Percentiles rank a stretch among this genome's conserved stretches.
phyloP scores from a whole-genome alignment of 2,888 invertebrate genomes.

The Lepidochitona cinerea region DNA sequence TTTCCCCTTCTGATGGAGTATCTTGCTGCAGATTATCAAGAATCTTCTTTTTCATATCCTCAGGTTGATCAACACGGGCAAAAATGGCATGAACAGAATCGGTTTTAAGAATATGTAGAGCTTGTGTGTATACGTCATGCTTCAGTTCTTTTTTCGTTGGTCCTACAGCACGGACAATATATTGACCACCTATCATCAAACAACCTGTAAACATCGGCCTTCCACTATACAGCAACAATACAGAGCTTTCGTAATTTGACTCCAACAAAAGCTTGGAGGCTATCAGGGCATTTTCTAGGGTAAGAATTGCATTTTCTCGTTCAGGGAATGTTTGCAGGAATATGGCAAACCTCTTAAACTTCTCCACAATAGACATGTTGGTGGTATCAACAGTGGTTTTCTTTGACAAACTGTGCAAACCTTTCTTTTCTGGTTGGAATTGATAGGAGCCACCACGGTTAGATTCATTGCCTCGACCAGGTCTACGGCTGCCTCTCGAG shows the following conservation, averaged over 20 bases:
- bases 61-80: constrained; percentile 43
- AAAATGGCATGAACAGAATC: constrained; percentile 50
- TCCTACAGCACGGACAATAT: constrained; percentile 44
- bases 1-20: not conserved
- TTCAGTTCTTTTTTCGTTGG: constrained; percentile 54
- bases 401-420: constrained; percentile 37
- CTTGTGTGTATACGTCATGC: constrained; percentile 49
- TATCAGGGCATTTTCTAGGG: constrained; percentile 47
- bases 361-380: constrained; percentile 44
- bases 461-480: constrained; percentile 16
- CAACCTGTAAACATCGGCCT: constrained; percentile 49
- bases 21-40: constrained; percentile 2
- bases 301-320: constrained; percentile 44
- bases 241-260: constrained; percentile 36
- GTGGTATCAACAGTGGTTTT: constrained; percentile 22
- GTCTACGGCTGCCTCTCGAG: constrained; percentile 4
- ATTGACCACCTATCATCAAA: constrained; percentile 39
- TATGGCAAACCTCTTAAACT: constrained; percentile 29
- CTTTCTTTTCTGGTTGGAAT: not conserved
- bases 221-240: constrained; percentile 37
- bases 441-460: constrained; percentile 10
- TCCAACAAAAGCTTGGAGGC: constrained; percentile 48
- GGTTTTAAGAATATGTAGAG: constrained; percentile 39
- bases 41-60: constrained; percentile 38
- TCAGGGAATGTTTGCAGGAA: constrained; percentile 31